Evolutionary conservation across 1,140 invertebrate species (phyloP).

Genomic region (Colletes latitarsis): DNA sequence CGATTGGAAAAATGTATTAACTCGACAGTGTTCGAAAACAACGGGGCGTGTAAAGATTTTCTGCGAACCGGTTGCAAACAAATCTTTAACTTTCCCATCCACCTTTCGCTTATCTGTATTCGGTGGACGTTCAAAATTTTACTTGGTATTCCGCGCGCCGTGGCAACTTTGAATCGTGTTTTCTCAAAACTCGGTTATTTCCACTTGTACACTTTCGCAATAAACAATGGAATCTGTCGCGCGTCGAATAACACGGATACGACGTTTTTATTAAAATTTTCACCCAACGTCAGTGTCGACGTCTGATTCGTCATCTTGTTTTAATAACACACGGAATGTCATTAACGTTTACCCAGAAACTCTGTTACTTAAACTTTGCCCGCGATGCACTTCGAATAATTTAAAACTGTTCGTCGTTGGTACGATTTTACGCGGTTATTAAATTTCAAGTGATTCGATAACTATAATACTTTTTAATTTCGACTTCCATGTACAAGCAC

Average conservation of each 20-base stretch:
- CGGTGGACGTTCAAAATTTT: conserved; percentile 12
- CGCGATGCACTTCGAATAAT: too few relatives aligned
- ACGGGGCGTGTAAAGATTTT: neutral
- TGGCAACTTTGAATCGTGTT: conserved; percentile 1
- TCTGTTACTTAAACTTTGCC: too few relatives aligned
- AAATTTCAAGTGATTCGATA: too few relatives aligned
- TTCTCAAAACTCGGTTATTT: conserved; percentile 12
- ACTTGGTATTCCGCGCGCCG: neutral
- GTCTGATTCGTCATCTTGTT: too few relatives aligned
- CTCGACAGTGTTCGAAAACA: too few relatives aligned
- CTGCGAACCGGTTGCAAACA: neutral
- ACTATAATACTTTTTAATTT: too few relatives aligned
- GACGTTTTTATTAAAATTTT: neutral
- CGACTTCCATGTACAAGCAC: too few relatives aligned
- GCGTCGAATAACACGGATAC: neutral
- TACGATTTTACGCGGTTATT: too few relatives aligned
- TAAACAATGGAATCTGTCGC: conserved; percentile 8
- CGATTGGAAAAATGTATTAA: neutral
- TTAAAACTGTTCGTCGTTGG: too few relatives aligned
- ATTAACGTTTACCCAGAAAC: too few relatives aligned
- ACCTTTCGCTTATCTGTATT: conserved; percentile 2
- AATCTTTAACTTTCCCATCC: neutral
- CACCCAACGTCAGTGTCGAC: neutral
- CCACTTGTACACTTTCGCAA: neutral
- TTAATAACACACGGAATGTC: too few relatives aligned